phyloP scores from a whole-genome alignment of 1,140 invertebrate species.

The Halyomorpha halys region DNA sequence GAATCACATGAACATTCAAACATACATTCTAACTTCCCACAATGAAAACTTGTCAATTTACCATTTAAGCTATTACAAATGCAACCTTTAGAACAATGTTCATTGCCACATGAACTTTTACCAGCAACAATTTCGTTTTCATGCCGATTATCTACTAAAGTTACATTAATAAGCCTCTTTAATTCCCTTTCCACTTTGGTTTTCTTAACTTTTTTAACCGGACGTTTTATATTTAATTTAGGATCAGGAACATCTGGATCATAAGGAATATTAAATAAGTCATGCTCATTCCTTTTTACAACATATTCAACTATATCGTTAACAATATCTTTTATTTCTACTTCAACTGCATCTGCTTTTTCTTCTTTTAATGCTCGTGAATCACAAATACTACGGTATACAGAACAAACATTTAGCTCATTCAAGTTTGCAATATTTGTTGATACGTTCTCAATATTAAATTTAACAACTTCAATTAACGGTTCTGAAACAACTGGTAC shows the following conservation, averaged over 20 bases:
- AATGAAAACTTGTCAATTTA: background rate
- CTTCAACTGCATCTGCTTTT: background rate
- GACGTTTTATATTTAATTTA: background rate
- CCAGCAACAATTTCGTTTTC: background rate
- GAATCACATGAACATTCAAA: background rate
- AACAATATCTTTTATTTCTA: background rate
- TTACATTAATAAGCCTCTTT: background rate
- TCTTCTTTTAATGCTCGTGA: background rate
- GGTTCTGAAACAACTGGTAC: background rate
- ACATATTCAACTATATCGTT: background rate
- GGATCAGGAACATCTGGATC: background rate
- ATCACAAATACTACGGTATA: no score
- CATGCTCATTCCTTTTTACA: background rate
- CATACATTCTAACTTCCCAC: background rate
- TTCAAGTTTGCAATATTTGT: no score
- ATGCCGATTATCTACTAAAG: background rate
- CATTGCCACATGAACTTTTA: conserved; percentile 1
- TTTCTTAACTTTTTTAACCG: background rate
- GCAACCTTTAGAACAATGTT: background rate
- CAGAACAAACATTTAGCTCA: no score
- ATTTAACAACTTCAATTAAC: background rate
- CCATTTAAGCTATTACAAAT: background rate
- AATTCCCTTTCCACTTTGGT: conserved; percentile 5
- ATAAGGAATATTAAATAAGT: background rate
- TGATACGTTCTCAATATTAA: background rate